phyloP scores from a whole-genome alignment of 2,113 vertebrate genomes.

The Etheostoma spectabile region DNA sequence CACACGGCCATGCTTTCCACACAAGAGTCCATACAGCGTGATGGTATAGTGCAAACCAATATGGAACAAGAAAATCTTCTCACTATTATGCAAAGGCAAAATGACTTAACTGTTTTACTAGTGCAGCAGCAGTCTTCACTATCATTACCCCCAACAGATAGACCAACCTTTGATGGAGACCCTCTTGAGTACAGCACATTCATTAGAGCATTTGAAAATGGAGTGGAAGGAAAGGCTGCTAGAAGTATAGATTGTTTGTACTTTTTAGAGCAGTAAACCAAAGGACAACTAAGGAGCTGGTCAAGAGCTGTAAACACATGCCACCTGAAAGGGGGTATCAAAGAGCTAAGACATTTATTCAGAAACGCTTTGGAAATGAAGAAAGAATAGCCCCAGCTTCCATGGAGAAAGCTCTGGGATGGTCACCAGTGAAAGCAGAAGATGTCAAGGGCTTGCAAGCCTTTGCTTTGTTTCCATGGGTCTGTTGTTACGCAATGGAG shows the following conservation, averaged over 20 bases:
- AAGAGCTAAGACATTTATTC: neutral
- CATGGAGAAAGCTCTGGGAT: neutral
- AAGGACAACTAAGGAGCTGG: neutral
- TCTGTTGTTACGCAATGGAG: neutral
- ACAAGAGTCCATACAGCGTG: neutral
- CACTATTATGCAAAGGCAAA: neutral
- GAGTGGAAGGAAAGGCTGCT: neutral
- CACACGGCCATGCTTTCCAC: neutral
- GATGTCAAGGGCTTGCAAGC: neutral
- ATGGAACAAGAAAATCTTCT: neutral
- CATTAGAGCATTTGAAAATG: neutral
- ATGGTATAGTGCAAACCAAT: neutral
- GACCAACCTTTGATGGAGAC: neutral
- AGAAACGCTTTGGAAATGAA: neutral
- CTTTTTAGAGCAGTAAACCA: neutral
- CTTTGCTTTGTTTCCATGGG: neutral
- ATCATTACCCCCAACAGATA: neutral
- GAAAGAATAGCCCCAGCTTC: neutral
- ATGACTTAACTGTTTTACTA: neutral
- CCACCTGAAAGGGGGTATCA: no score
- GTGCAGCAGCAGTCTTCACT: neutral
- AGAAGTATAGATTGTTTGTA: neutral
- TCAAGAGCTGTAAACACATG: neutral
- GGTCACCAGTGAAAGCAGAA: neutral
- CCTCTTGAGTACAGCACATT: neutral